Conservation (phyloP, 1,140 invertebrate genomes). For the Solenopsis invicta region DNA sequence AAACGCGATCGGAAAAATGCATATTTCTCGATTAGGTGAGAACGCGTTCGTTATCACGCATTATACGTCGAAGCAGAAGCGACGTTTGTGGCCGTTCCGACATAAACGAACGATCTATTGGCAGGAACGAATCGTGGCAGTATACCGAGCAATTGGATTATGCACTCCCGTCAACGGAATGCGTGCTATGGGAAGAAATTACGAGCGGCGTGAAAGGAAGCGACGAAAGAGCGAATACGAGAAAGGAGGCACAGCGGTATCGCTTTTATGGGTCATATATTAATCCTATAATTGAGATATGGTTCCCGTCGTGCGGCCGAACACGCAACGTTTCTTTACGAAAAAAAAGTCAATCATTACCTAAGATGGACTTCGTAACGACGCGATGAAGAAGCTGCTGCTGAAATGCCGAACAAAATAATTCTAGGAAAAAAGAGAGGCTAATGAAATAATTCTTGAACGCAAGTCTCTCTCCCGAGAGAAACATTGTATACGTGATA, state of each 20-base stretch:
- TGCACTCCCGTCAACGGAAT: conserved; percentile 73
- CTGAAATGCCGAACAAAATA: conserved; percentile 1
- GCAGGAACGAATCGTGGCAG: conserved; percentile 45
- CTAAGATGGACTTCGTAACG: conserved; percentile 62
- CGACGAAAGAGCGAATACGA: neutral
- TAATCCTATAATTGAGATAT: conserved; percentile 83
- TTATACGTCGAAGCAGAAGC: conserved; percentile 9
- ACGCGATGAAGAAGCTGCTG: conserved; percentile 26
- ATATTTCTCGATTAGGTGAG: conserved; percentile 18
- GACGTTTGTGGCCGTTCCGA: neutral
- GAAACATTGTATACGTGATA: neutral
- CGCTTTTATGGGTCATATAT: conserved; percentile 81
- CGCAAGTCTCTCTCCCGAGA: neutral
- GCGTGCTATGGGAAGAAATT: conserved; percentile 70
- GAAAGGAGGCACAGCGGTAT: conserved; percentile 62
- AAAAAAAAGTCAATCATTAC: conserved; percentile 78
- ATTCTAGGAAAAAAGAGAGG: neutral
- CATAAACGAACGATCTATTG: conserved; percentile 28
- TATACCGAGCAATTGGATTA: conserved; percentile 79
- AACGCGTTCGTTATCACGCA: conserved; percentile 33
- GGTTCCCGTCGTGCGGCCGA: conserved; percentile 72
- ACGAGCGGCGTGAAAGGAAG: conserved; percentile 61
- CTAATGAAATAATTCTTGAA: neutral
- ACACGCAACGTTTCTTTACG: conserved; percentile 73
- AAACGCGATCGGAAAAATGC: conserved; percentile 28